phyloP scores from a whole-genome alignment of 2,888 invertebrate genomes.

The Mycogona germanica region DNA sequence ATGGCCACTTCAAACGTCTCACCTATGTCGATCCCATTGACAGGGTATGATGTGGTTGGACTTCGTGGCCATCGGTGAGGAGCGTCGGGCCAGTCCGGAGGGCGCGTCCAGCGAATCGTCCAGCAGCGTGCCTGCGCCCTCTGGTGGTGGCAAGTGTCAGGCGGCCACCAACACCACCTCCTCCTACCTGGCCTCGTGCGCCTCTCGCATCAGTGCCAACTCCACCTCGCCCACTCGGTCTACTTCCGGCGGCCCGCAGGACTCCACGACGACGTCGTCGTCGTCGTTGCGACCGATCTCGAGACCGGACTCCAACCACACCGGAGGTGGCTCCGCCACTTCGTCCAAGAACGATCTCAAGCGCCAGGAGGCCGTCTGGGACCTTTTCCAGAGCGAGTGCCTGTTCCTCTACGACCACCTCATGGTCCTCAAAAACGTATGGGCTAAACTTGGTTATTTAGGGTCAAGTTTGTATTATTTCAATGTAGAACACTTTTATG shows the following conservation, averaged over 20 bases:
- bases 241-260: slow-evolving; percentile 22
- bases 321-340: slow-evolving; percentile 22
- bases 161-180: neutral
- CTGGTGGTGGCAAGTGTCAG: neutral
- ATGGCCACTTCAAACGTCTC: too few relatives aligned
- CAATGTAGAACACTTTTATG: too few relatives aligned
- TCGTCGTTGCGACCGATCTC: slow-evolving; percentile 24
- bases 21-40: neutral
- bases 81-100: slow-evolving; percentile 14
- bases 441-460: too few relatives aligned
- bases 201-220: slow-evolving; percentile 11
- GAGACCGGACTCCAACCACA: slow-evolving; percentile 21
- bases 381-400: slow-evolving; percentile 47
- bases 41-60: slow-evolving; percentile 37
- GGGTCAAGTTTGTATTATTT: too few relatives aligned
- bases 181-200: slow-evolving; percentile 3
- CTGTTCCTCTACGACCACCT: slow-evolving; percentile 48
- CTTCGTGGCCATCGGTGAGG: slow-evolving; percentile 29
- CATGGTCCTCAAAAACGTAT: slow-evolving; percentile 47
- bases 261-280: slow-evolving; percentile 24
- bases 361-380: slow-evolving; percentile 46
- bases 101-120: neutral
- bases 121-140: neutral
- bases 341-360: slow-evolving; percentile 30
- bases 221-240: slow-evolving; percentile 19